Conservation (phyloP, 2,888 invertebrate species). For the Campaea margaritaria region DNA sequence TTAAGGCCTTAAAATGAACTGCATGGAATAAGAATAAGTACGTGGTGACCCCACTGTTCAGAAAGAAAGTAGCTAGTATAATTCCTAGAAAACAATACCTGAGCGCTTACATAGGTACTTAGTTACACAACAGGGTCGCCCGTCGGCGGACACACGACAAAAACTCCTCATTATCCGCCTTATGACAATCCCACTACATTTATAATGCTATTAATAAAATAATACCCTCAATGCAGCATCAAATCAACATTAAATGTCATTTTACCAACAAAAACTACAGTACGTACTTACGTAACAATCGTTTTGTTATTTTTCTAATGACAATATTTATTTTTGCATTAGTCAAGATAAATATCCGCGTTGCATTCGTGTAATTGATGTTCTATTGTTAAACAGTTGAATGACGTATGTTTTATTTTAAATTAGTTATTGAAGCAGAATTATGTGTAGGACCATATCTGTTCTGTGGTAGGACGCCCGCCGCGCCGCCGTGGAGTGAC, state of each 20-base stretch:
- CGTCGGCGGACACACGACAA: conserved; percentile 67
- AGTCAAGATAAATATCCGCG: conserved; percentile 57
- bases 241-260: conserved; percentile 77
- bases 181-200: conserved; percentile 75
- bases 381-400: conserved; percentile 52
- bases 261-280: conserved; percentile 70
- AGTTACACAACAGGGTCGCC: conserved; percentile 43
- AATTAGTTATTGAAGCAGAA: conserved; percentile 19
- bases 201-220: conserved; percentile 82
- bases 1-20: too few relatives aligned
- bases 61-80: too few relatives aligned
- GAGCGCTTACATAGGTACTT: neutral
- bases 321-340: conserved; percentile 74
- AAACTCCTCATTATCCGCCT: conserved; percentile 68
- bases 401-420: conserved; percentile 16
- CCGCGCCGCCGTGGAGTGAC: too few relatives aligned
- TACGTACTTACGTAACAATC: conserved; percentile 46
- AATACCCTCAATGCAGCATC: conserved; percentile 71
- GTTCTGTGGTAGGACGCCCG: too few relatives aligned
- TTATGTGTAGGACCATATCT: conserved; percentile 11
- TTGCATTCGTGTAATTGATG: conserved; percentile 51
- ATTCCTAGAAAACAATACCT: too few relatives aligned
- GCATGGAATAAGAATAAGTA: too few relatives aligned
- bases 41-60: too few relatives aligned
- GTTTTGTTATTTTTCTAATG: conserved; percentile 61